Conservation (phyloP, 2,113 vertebrate species). For the Myodes glareolus region DNA sequence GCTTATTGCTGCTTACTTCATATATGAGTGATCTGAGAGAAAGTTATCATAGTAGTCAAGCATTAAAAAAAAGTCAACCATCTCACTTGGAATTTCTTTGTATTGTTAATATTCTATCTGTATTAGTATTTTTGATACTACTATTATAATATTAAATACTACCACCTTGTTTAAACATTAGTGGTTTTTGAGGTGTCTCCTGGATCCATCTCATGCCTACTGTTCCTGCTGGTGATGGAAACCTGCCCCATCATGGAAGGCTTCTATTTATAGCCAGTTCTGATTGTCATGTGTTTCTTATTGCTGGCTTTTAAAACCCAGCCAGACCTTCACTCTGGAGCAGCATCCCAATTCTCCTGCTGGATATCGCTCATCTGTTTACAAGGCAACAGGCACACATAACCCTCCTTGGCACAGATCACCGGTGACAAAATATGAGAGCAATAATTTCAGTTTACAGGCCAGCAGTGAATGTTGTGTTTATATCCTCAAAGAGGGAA, state of each 20-base stretch:
- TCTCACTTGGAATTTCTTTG: not conserved
- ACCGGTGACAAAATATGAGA: slow-evolving; percentile 67
- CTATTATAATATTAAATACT: not conserved
- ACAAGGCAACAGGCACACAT: slow-evolving; percentile 72
- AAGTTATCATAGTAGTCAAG: not conserved
- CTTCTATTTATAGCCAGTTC: slow-evolving; percentile 42
- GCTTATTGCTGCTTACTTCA: not conserved
- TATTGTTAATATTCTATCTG: not conserved
- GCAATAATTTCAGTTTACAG: slow-evolving; percentile 62
- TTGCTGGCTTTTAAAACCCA: slow-evolving; percentile 56
- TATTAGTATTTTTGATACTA: not conserved
- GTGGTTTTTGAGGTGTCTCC: not conserved
- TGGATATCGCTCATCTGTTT: slow-evolving; percentile 68
- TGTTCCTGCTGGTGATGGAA: not conserved
- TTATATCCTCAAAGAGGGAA: not conserved
- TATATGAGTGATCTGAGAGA: not conserved
- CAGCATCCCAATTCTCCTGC: slow-evolving; percentile 41
- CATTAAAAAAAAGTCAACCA: not conserved
- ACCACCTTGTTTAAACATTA: not conserved
- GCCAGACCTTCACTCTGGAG: slow-evolving; percentile 36
- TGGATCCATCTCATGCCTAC: not conserved
- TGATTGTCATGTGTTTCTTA: slow-evolving; percentile 61
- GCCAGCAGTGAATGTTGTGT: not conserved
- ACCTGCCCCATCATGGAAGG: slow-evolving; percentile 26
- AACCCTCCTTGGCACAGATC: slow-evolving; percentile 52